phyloP scores from a whole-genome alignment of 2,113 vertebrate species.

The Genyomyrus donnyi region DNA sequence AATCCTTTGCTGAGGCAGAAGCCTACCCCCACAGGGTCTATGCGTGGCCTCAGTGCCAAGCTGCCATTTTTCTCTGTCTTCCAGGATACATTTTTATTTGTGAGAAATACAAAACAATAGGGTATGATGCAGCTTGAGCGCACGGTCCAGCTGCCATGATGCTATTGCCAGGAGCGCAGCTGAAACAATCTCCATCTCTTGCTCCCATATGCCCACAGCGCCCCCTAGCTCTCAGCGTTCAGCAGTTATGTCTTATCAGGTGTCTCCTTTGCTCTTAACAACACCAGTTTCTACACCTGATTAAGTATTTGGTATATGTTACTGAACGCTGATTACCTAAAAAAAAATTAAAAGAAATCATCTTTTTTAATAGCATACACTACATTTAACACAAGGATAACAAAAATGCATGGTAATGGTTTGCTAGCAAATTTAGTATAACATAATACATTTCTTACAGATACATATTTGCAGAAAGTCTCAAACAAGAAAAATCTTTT shows the following conservation, averaged over 20 bases:
- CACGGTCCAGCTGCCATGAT: background rate
- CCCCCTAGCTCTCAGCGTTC: background rate
- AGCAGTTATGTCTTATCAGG: background rate
- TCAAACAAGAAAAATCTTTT: background rate
- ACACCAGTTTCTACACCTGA: background rate
- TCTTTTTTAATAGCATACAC: background rate
- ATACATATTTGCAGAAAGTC: background rate
- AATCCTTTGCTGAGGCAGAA: background rate
- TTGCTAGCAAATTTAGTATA: background rate
- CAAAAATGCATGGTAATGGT: background rate
- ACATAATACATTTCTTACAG: background rate
- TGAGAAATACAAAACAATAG: background rate
- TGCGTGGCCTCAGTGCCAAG: background rate
- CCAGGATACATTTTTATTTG: background rate
- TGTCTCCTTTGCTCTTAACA: background rate
- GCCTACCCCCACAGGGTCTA: background rate
- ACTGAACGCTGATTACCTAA: background rate
- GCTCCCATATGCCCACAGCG: background rate
- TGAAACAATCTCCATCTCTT: background rate
- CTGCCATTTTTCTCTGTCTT: background rate
- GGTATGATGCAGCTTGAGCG: background rate
- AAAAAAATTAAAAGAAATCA: background rate
- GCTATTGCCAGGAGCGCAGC: background rate
- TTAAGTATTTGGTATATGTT: background rate
- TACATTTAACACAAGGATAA: background rate